Evolutionary conservation across 2,113 vertebrate species (phyloP).

Genomic region (Myrmecobius fasciatus): DNA sequence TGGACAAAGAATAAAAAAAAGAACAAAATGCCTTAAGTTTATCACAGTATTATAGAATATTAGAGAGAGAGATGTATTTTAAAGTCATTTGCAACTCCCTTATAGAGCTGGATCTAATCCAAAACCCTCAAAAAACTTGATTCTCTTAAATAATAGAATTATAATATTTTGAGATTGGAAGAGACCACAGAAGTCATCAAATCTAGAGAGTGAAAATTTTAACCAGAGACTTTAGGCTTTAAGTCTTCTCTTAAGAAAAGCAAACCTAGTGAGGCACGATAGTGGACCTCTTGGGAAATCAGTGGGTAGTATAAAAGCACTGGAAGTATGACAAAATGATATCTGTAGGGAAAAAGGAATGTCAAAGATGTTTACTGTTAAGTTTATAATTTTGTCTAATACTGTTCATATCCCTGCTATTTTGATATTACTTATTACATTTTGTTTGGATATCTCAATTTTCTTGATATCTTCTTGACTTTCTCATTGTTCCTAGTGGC

Average conservation of each 20-base stretch:
- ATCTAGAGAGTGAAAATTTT: not conserved
- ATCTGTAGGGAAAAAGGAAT: not conserved
- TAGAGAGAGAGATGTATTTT: not conserved
- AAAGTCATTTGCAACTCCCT: not conserved
- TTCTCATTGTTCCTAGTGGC: not conserved
- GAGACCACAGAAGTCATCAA: not conserved
- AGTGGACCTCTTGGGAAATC: not conserved
- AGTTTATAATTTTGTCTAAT: not conserved
- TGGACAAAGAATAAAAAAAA: not conserved
- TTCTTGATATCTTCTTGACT: not conserved
- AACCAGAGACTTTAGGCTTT: not conserved
- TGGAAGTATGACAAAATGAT: not conserved
- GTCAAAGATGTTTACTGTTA: not conserved
- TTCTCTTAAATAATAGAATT: not conserved
- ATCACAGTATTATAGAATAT: not conserved
- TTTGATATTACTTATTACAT: not conserved
- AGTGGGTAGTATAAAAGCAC: not conserved
- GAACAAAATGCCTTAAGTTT: not conserved
- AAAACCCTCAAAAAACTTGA: not conserved
- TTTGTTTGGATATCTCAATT: slow-evolving; percentile 7
- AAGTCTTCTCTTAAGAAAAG: not conserved
- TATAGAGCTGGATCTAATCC: not conserved
- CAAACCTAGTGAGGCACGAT: not conserved
- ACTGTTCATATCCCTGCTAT: not conserved
- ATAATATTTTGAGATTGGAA: not conserved